Base-by-base conservation (phyloP, 2,888 invertebrate genomes). In the Chalcosyrphus nemorum region DNA sequence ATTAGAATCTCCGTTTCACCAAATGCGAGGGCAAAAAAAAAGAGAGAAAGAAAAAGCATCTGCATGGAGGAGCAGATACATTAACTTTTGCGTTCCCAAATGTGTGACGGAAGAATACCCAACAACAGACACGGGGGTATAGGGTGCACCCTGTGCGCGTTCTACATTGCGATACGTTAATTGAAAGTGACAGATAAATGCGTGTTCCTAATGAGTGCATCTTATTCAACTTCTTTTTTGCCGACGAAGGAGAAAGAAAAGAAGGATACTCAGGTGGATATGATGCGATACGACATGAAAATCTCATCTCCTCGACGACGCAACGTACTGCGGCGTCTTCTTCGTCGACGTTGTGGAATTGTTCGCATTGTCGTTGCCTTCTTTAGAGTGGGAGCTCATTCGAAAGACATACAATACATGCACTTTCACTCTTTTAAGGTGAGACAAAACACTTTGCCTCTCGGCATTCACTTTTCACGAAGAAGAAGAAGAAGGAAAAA, bases 141-240 rank as follows among this genome's bases (percentile, higher is more conserved):
- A n/a, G n/a, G n/a, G n/a, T n/a, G n/a, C n/a, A n/a, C n/a, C n/a
- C n/a, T n/a, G n/a, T 45, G 43, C 5, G n/a, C 13, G 21, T 21
- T 50, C 15, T 45, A 19, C 4, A 9, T 15, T 19, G 9, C 15
- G 38, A 77, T 45, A 35, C 56, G 56, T 71, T 78, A 71, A 78
- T 56, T 56, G 56, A 65, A 78, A 63, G 63, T 71, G 56, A 78
- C 63, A 78, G 63, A 77, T 77, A 70, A 70, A 63, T 63, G 63
- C 77, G 19, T 47, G 56, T 57, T 70, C 77, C 70, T 63, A 78
- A 78, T 78, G 70, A 71, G 63, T 56, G 70, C 63, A 63, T 78
- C 54, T 56, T 71, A 56, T 13, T 2, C 24, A 63, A 29, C 0
- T 50, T 13, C n/a, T 2, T 21, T n/a, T 27, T 61, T 15, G 21